Percentiles rank a stretch among this genome's conserved stretches.
Conservation (phyloP, 2,797 vertebrate genomes). For the Anguilla megastoma region DNA sequence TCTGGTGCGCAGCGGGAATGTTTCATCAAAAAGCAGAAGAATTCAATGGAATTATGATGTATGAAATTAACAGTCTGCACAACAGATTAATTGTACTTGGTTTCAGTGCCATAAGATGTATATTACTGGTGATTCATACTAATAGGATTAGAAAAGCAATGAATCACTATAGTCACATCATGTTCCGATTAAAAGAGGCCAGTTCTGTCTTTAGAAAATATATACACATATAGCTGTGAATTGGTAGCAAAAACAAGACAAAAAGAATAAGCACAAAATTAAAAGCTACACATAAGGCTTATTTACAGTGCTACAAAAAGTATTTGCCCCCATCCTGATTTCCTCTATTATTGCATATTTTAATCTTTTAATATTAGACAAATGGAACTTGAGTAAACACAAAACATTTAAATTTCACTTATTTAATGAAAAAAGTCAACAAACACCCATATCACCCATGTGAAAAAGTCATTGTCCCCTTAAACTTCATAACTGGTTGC, state of each 20-base stretch:
- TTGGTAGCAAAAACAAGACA: not conserved
- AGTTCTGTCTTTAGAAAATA: not conserved
- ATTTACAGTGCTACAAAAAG: not conserved
- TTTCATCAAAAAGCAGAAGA: constrained; percentile 9
- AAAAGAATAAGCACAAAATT: not conserved
- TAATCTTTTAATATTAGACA: too few species aligned
- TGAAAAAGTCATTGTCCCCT: too few species aligned
- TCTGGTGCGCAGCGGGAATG: not conserved
- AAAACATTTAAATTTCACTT: not conserved
- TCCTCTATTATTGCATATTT: too few species aligned
- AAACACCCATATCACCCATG: too few species aligned
- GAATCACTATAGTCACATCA: not conserved
- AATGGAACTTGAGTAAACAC: not conserved
- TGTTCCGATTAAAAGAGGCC: constrained; percentile 1
- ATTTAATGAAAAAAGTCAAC: too few species aligned
- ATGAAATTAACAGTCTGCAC: not conserved
- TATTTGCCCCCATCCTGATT: too few species aligned
- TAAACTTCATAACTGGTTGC: too few species aligned
- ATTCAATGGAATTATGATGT: constrained; percentile 6
- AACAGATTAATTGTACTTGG: not conserved
- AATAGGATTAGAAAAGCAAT: constrained; percentile 8
- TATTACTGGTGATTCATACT: constrained; percentile 7
- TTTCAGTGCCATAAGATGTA: not conserved
- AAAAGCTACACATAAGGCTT: not conserved
- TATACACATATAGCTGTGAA: not conserved